Evolutionary conservation across 2,797 vertebrate species (phyloP), one percentile per base, ranked within the genome.

Genomic region (Lepilemur ruficaudatus): DNA sequence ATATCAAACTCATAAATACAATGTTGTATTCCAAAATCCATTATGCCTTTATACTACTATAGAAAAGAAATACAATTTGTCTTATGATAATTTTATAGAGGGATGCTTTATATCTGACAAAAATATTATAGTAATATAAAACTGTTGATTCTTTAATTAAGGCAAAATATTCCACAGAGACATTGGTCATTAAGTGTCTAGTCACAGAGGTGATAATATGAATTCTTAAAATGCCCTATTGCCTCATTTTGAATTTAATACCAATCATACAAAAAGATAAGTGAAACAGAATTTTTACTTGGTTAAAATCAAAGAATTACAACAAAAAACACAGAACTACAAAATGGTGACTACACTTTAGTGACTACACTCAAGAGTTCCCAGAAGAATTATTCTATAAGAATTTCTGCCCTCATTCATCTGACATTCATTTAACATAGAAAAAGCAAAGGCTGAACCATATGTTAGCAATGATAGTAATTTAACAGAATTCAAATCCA

Each of bases 401-500:
- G 5, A 0, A 70, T 61, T 63, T 81, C n/a, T 92, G 28, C 30
- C 55, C 25, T 96, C n/a, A 48, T 69, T 43, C 32, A 69, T 78
- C 81, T 61, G 28, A 92, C 50, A 25, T 15, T 78, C 20, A 38
- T 15, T 75, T 63, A 86, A 92, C 63, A 88, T 9, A 67, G 41
- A 84, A 87, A 93, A 91, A 90, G 73, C 35, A 55, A 75, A 76
- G 72, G 12, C 83, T 48, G 25, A 75, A 84, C n/a, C 41, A 9
- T 41, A 30, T 46, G 15, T 61, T 79, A 38, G 80, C 57, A 78
- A 93, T 32, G 48, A 69, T 23, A 87, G 72, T 73, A 91, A 96
- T 91, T 96, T 94, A 89, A 70, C 28, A 91, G 67, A 72, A 79
- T 38, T n/a, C 23, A 84, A n/a, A 81, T 84, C 25, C 35, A 89